phyloP scores from a whole-genome alignment of 1,140 invertebrate species.

The Mizuhopecten yessoensis region DNA sequence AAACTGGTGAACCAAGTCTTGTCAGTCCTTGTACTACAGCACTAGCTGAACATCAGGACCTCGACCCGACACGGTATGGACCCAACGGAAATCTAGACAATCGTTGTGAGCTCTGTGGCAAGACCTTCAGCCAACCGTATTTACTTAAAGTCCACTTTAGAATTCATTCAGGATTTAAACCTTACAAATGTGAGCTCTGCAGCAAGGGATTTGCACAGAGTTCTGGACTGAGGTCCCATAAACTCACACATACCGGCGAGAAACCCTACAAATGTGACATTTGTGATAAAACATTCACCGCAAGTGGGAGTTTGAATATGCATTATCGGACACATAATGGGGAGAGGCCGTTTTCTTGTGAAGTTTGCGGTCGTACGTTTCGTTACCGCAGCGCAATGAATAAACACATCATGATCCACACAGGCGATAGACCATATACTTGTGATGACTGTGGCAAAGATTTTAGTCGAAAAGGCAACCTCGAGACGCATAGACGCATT shows the following conservation, averaged over 20 bases:
- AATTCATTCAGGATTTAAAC: constrained; percentile 92
- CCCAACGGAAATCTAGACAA: constrained; percentile 2
- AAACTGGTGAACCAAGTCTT: not conserved
- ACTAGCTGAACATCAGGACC: not conserved
- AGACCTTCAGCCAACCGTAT: constrained; percentile 46
- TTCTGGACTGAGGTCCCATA: constrained; percentile 49
- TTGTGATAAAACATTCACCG: constrained; percentile 46
- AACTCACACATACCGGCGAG: constrained; percentile 58
- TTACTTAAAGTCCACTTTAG: constrained; percentile 91
- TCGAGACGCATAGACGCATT: not conserved
- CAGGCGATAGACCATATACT: constrained; percentile 43
- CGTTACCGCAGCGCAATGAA: constrained; percentile 42
- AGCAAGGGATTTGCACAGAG: constrained; percentile 49
- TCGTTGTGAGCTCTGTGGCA: not conserved
- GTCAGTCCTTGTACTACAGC: not conserved
- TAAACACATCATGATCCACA: constrained; percentile 53
- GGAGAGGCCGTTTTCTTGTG: constrained; percentile 52
- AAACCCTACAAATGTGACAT: constrained; percentile 60
- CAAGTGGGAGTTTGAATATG: constrained; percentile 7
- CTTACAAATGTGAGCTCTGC: constrained; percentile 88
- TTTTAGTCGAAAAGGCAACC: constrained; percentile 19
- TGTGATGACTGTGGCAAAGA: constrained; percentile 54
- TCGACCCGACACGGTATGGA: not conserved
- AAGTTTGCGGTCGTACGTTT: constrained; percentile 51
- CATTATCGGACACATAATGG: constrained; percentile 47